These are phyloP conservation scores for Sebastiscus tertius DNA, from an alignment of 2,797 vertebrate genomes.

Conservation along the genomic window DNA sequence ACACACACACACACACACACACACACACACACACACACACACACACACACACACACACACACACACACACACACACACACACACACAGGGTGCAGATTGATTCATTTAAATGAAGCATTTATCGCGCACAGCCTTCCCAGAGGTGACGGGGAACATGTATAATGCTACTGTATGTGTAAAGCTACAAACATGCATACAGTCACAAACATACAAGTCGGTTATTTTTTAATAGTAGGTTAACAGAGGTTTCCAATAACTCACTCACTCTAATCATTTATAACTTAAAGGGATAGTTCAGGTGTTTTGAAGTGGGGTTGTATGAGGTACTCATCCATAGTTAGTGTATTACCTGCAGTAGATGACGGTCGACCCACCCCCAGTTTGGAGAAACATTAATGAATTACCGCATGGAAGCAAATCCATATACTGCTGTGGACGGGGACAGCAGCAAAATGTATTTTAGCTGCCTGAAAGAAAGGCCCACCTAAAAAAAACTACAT, in stretches of 20 bases:
- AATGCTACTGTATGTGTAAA: background rate
- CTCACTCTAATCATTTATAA: background rate
- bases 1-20: slow-evolving; percentile 17
- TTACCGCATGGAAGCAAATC: too few relatives aligned
- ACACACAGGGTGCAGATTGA: slow-evolving; percentile 58
- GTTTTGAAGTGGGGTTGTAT: too few relatives aligned
- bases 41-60: slow-evolving; percentile 25
- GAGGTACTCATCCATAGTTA: too few relatives aligned
- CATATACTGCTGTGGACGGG: too few relatives aligned
- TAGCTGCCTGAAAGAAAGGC: too few relatives aligned
- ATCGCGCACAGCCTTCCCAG: slow-evolving; percentile 19
- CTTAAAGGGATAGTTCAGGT: background rate
- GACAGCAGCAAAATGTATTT: too few relatives aligned
- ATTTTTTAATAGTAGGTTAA: background rate
- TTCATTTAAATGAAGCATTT: slow-evolving; percentile 68
- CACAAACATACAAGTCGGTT: background rate
- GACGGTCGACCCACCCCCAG: too few relatives aligned
- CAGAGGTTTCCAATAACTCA: background rate
- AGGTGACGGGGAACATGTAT: slow-evolving; percentile 5
- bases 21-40: slow-evolving; percentile 25
- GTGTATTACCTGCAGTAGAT: too few relatives aligned
- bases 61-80: slow-evolving; percentile 26
- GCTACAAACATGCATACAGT: background rate
- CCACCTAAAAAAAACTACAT: too few relatives aligned
- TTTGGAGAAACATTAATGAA: too few relatives aligned